These are phyloP conservation scores for Anticlea derivata DNA, from an alignment of 2,888 invertebrate species.

Conservation along the genomic window DNA sequence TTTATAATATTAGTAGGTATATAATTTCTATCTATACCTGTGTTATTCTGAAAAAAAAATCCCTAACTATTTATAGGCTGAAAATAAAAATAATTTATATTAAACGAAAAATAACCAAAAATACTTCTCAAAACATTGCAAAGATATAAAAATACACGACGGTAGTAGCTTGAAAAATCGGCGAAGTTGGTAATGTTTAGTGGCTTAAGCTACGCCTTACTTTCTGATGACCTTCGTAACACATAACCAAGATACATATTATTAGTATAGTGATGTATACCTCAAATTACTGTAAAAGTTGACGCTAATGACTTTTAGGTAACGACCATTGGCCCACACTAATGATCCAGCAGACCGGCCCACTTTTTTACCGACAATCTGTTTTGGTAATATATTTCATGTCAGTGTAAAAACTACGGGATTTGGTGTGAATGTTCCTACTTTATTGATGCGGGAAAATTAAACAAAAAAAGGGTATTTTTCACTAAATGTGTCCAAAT, in stretches of 20 bases:
- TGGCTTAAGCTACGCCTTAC: too few species aligned
- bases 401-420: slow-evolving; percentile 13
- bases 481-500: not conserved
- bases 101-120: too few species aligned
- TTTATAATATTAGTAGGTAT: too few species aligned
- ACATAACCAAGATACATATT: slow-evolving; percentile 30
- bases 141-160: too few species aligned
- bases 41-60: too few species aligned
- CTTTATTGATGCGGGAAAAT: slow-evolving; percentile 27
- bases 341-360: slow-evolving; percentile 75
- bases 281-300: slow-evolving; percentile 80
- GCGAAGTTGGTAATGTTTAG: too few species aligned
- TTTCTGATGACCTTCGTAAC: slow-evolving; percentile 9
- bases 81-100: too few species aligned
- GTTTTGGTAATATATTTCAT: slow-evolving; percentile 45
- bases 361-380: slow-evolving; percentile 77
- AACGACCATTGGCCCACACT: slow-evolving; percentile 80
- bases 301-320: slow-evolving; percentile 81
- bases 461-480: not conserved
- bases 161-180: too few species aligned
- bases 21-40: too few species aligned
- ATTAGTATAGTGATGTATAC: slow-evolving; percentile 48
- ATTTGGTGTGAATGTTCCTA: slow-evolving; percentile 2
- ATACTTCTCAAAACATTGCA: too few species aligned
- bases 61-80: too few species aligned